A percentile compares a stretch with the other conserved stretches of the same genome.
These are phyloP conservation scores for Sarcophaga subvicina DNA, from an alignment of 2,888 invertebrate species.

Conservation along the genomic window DNA sequence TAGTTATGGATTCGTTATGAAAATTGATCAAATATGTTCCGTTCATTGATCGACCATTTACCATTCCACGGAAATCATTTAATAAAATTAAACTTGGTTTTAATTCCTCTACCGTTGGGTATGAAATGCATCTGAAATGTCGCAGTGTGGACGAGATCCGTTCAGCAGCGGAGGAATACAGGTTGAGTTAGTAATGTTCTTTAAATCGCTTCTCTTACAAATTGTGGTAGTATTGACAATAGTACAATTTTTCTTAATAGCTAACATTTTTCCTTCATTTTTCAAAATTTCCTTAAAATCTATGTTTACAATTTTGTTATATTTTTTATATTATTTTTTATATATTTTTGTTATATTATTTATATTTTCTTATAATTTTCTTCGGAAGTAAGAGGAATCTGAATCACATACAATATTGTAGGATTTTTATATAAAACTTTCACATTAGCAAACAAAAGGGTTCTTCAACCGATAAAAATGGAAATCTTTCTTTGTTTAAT, in stretches of 20 bases:
- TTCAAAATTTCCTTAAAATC: no score
- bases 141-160: neutral
- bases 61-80: constrained; percentile 27
- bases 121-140: neutral
- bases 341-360: constrained; percentile 15
- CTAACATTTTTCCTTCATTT: no score
- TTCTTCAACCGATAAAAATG: constrained; percentile 27
- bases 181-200: constrained; percentile 7
- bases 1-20: no score
- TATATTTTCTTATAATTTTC: constrained; percentile 40
- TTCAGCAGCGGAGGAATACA: neutral
- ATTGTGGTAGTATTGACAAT: constrained; percentile 29
- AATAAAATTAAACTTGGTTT: constrained; percentile 20
- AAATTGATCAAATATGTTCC: neutral
- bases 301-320: neutral
- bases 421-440: constrained; percentile 35
- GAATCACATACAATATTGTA: neutral
- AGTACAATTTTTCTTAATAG: constrained; percentile 25
- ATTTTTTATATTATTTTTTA: neutral
- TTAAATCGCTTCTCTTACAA: neutral
- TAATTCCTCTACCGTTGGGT: neutral
- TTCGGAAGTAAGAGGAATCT: constrained; percentile 31
- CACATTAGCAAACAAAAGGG: constrained; percentile 15
- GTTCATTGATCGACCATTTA: constrained; percentile 29
- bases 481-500: constrained; percentile 20